Conservation (phyloP, 2,888 invertebrate species). For the Danaus chrysippus region DNA sequence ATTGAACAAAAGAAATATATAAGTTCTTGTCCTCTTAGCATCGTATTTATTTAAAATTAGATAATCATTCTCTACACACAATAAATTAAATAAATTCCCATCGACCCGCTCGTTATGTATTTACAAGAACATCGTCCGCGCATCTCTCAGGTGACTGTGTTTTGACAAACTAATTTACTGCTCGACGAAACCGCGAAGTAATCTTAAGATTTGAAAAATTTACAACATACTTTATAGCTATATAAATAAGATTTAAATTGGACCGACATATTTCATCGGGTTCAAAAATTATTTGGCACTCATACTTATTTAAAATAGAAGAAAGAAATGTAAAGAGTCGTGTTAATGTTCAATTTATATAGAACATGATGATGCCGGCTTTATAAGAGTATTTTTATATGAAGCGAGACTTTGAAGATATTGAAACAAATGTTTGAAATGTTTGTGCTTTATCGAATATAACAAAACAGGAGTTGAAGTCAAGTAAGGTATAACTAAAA, state of each 20-base stretch:
- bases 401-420: conserved; percentile 12
- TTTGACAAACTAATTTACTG: conserved; percentile 54
- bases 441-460: too few species aligned
- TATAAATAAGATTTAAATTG: conserved; percentile 15
- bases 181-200: conserved; percentile 26
- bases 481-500: too few species aligned
- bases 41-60: conserved; percentile 7
- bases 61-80: conserved; percentile 8
- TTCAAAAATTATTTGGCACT: conserved; percentile 31
- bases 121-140: conserved; percentile 47
- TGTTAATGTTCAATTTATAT: conserved; percentile 44
- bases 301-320: conserved; percentile 42
- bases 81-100: conserved; percentile 34
- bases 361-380: conserved; percentile 16
- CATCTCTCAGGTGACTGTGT: conserved; percentile 58
- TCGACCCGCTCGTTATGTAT: conserved; percentile 47
- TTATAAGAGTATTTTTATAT: conserved; percentile 32
- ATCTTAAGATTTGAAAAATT: background rate
- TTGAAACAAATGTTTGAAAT: background rate
- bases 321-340: conserved; percentile 47
- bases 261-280: background rate
- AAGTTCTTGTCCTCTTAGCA: background rate
- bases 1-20: background rate
- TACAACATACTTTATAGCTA: background rate
- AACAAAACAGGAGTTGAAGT: too few species aligned